Evolutionary conservation across 2,888 invertebrate genomes (phyloP).

Genomic region (Eupithecia exiguata): DNA sequence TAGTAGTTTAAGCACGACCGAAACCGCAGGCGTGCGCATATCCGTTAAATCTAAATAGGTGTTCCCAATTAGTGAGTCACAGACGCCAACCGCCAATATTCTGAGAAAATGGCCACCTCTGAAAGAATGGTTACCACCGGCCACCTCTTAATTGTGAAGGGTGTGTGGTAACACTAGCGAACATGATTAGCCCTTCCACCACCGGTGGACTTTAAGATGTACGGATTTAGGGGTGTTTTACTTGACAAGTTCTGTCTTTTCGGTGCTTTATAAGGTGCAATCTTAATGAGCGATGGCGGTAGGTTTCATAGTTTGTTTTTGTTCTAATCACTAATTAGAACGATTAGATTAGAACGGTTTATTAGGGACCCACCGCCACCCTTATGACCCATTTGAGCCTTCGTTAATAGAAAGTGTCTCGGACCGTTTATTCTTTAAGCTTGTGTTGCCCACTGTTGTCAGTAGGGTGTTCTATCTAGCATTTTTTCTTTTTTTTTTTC

Average conservation of each 20-base stretch:
- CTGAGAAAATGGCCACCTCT: constrained; percentile 25
- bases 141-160: constrained; percentile 2
- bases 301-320: neutral
- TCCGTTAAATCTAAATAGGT: constrained; percentile 34
- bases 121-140: neutral
- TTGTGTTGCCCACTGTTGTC: too few species aligned
- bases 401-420: neutral
- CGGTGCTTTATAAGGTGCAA: neutral
- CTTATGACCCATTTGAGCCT: neutral
- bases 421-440: neutral
- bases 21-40: constrained; percentile 35
- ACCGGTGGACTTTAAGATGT: neutral
- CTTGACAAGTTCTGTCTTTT: neutral
- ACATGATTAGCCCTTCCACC: neutral
- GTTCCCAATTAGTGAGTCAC: constrained; percentile 38
- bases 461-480: too few species aligned
- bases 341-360: neutral
- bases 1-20: constrained; percentile 23
- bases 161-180: constrained; percentile 2
- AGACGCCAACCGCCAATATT: constrained; percentile 18
- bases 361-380: neutral
- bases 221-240: neutral
- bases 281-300: neutral
- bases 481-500: too few species aligned
- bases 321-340: neutral